phyloP scores from a whole-genome alignment of 2,888 invertebrate species.

The Ormyrus labotus region DNA sequence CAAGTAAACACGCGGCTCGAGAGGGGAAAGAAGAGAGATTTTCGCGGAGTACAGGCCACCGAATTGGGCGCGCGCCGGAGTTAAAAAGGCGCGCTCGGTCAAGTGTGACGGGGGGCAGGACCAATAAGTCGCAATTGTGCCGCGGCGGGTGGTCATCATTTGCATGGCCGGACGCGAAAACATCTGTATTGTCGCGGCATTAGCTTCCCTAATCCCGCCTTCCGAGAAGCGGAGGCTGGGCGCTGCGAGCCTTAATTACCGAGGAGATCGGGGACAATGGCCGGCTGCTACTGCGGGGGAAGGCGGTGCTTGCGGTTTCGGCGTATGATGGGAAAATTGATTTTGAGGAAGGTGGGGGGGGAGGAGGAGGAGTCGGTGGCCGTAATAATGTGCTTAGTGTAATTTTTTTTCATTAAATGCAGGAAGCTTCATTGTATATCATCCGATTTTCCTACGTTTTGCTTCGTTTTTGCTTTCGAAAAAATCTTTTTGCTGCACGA shows the following conservation, averaged over 20 bases:
- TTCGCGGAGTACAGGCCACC: not conserved
- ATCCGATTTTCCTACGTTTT: too few relatives aligned
- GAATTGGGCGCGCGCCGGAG: slow-evolving; percentile 28
- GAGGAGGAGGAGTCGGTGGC: too few relatives aligned
- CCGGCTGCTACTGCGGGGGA: too few relatives aligned
- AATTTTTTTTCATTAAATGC: too few relatives aligned
- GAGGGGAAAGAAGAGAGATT: slow-evolving; percentile 7
- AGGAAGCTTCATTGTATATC: too few relatives aligned
- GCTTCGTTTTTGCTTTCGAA: too few relatives aligned
- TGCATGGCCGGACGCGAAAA: slow-evolving; percentile 24
- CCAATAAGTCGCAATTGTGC: slow-evolving; percentile 33
- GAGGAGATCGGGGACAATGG: slow-evolving; percentile 31
- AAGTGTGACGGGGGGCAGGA: slow-evolving; percentile 56
- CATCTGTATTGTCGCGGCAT: slow-evolving; percentile 48
- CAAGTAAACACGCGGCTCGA: not conserved
- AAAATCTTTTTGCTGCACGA: too few relatives aligned
- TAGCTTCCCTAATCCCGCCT: not conserved
- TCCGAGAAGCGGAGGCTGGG: not conserved
- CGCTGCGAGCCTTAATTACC: slow-evolving; percentile 41
- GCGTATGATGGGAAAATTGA: too few relatives aligned
- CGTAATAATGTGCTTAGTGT: not conserved
- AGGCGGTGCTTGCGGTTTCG: too few relatives aligned
- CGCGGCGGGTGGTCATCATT: slow-evolving; percentile 19
- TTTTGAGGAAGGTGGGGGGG: too few relatives aligned
- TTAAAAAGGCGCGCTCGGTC: slow-evolving; percentile 63